Evolutionary conservation across 2,113 vertebrate species (phyloP).

Genomic region (Hemichromis elongatus): DNA sequence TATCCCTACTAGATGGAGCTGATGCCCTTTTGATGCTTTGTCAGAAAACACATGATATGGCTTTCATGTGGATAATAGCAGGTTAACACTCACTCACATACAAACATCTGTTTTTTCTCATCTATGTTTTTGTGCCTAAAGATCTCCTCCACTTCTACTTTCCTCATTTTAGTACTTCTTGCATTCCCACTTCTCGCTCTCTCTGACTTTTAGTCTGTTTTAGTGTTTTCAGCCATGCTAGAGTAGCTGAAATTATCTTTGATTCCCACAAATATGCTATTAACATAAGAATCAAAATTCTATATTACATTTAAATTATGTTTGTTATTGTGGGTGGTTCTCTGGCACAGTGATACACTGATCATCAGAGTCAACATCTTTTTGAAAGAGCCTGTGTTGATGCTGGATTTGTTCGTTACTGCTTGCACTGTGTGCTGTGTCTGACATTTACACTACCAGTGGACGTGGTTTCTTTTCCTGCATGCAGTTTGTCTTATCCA

Average conservation of each 20-base stretch:
- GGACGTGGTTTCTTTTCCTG: too few relatives aligned
- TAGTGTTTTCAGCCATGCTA: background rate
- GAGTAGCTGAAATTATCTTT: background rate
- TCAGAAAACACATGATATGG: background rate
- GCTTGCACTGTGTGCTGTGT: too few relatives aligned
- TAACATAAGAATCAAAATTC: background rate
- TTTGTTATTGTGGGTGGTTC: background rate
- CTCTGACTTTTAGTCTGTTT: background rate
- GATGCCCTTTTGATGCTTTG: background rate
- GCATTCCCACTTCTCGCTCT: background rate
- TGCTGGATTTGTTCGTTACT: too few relatives aligned
- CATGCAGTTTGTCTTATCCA: too few relatives aligned
- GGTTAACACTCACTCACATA: background rate
- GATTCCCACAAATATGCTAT: fast-evolving
- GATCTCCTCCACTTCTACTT: background rate
- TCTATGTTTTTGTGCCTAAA: fast-evolving
- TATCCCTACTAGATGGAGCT: background rate
- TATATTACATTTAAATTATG: fast-evolving
- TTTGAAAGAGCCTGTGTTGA: too few relatives aligned
- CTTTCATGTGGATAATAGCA: background rate
- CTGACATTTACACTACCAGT: too few relatives aligned
- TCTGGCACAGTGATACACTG: background rate
- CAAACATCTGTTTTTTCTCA: background rate
- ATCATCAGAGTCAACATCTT: background rate
- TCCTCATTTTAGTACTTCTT: too few relatives aligned